Evolutionary conservation across 2,888 invertebrate species (phyloP).

Genomic region (Papilio demoleus): DNA sequence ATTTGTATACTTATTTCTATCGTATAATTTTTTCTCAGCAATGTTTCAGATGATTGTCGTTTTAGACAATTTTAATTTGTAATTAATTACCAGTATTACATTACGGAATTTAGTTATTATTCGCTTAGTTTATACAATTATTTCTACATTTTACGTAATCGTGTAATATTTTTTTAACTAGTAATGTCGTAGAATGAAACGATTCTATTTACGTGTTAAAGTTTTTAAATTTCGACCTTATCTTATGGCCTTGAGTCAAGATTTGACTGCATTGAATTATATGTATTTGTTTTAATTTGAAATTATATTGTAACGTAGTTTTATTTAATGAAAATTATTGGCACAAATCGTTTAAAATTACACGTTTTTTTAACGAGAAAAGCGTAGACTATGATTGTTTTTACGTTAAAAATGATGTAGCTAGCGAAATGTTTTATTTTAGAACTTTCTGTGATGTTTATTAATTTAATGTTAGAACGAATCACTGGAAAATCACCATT

Average conservation of each 20-base stretch:
- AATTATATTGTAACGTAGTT: slow-evolving; percentile 41
- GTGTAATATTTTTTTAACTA: neutral
- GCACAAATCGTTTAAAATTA: slow-evolving; percentile 67
- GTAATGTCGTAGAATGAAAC: neutral
- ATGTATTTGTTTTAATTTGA: slow-evolving; percentile 47
- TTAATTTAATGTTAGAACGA: slow-evolving; percentile 70
- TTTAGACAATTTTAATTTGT: slow-evolving; percentile 22
- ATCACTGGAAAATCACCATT: slow-evolving; percentile 67
- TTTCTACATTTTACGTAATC: too few relatives aligned
- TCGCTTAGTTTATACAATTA: too few relatives aligned
- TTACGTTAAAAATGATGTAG: neutral
- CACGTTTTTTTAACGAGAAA: slow-evolving; percentile 48
- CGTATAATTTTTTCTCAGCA: neutral
- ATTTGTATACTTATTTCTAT: neutral
- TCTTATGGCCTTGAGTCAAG: slow-evolving; percentile 63
- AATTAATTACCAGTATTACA: neutral
- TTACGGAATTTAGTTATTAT: too few relatives aligned
- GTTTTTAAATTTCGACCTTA: neutral
- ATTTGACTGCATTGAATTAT: slow-evolving; percentile 82
- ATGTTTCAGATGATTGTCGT: slow-evolving; percentile 18
- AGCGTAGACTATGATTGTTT: neutral
- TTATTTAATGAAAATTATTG: slow-evolving; percentile 42
- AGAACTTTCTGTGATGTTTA: slow-evolving; percentile 71
- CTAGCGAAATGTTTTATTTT: slow-evolving; percentile 50
- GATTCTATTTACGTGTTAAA: slow-evolving; percentile 7